Conservation (phyloP, 2,797 vertebrate genomes). For the Pelochelys cantorii region DNA sequence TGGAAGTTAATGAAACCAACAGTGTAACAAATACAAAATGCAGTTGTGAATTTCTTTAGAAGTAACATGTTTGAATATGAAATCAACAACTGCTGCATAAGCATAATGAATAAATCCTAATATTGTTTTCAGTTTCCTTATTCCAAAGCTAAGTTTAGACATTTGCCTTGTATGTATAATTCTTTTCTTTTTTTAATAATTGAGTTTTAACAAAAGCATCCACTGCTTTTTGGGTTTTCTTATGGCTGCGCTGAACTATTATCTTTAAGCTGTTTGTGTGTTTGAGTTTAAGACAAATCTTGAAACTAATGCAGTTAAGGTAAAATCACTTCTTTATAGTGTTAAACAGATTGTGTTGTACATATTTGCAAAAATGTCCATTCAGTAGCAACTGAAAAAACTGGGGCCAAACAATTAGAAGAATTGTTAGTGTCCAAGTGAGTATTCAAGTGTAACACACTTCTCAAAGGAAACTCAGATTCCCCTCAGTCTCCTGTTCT, state of each 20-base stretch:
- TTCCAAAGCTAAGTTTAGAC: constrained; percentile 59
- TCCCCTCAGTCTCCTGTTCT: constrained; percentile 50
- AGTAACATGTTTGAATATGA: constrained; percentile 30
- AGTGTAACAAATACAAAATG: constrained; percentile 30
- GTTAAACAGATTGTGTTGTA: constrained; percentile 57
- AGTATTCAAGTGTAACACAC: constrained; percentile 17
- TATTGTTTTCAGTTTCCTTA: constrained; percentile 56
- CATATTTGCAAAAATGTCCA: constrained; percentile 43
- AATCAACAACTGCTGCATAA: constrained; percentile 56
- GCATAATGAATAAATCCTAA: constrained; percentile 26
- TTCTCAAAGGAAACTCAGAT: constrained; percentile 3
- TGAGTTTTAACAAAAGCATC: constrained; percentile 69
- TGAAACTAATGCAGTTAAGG: constrained; percentile 37
- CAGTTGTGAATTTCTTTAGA: constrained; percentile 33
- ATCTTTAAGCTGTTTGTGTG: constrained; percentile 69
- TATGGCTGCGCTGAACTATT: constrained; percentile 63
- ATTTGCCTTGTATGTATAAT: constrained; percentile 69
- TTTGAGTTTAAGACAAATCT: constrained; percentile 64
- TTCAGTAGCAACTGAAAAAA: constrained; percentile 29
- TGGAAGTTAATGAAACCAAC: constrained; percentile 30
- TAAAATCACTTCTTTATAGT: constrained; percentile 27
- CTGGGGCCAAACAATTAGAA: constrained; percentile 35
- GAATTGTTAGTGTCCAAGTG: constrained; percentile 40
- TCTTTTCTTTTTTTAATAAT: constrained; percentile 47
- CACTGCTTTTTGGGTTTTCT: constrained; percentile 65